Conservation (phyloP, 92 coral and sea anemone species). For the Palythoa heliodiscus region DNA sequence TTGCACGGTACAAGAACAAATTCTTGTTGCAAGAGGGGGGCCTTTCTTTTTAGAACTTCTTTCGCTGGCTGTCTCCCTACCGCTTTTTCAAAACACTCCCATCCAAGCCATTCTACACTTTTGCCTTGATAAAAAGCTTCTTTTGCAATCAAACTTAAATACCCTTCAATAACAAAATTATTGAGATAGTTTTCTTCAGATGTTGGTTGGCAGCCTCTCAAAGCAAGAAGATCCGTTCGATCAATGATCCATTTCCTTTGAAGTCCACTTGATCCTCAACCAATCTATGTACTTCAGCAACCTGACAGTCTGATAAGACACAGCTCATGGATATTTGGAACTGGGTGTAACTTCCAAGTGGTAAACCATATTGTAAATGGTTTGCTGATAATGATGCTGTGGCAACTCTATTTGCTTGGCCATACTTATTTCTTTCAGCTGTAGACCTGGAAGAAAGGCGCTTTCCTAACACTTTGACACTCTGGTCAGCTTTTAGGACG, state of each 20-base stretch:
- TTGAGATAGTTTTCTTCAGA: slow-evolving; percentile 43
- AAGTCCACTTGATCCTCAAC: slow-evolving; percentile 39
- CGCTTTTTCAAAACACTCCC: slow-evolving; percentile 33
- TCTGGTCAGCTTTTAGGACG: slow-evolving; percentile 15
- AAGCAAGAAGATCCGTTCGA: slow-evolving; percentile 28
- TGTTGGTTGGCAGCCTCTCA: slow-evolving; percentile 41
- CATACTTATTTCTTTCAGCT: background rate
- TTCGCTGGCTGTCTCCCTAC: slow-evolving; percentile 25
- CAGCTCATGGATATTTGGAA: slow-evolving; percentile 16
- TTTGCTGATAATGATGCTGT: slow-evolving; percentile 15
- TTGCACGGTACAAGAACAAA: slow-evolving; percentile 52
- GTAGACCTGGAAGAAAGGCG: background rate
- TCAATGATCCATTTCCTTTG: slow-evolving; percentile 41
- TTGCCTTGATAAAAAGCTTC: background rate
- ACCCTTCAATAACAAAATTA: slow-evolving; percentile 46
- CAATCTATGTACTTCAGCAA: slow-evolving; percentile 42
- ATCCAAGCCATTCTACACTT: slow-evolving; percentile 7
- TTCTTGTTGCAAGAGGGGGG: slow-evolving; percentile 44
- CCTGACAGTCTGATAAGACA: slow-evolving; percentile 18
- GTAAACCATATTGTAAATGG: slow-evolving; percentile 33
- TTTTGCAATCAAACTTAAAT: slow-evolving; percentile 14
- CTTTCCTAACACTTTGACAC: background rate
- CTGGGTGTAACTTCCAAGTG: background rate
- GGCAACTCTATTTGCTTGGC: slow-evolving; percentile 5
- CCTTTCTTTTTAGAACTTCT: slow-evolving; percentile 40